phyloP scores from a whole-genome alignment of 2,113 vertebrate species.

The Oryzias celebensis region DNA sequence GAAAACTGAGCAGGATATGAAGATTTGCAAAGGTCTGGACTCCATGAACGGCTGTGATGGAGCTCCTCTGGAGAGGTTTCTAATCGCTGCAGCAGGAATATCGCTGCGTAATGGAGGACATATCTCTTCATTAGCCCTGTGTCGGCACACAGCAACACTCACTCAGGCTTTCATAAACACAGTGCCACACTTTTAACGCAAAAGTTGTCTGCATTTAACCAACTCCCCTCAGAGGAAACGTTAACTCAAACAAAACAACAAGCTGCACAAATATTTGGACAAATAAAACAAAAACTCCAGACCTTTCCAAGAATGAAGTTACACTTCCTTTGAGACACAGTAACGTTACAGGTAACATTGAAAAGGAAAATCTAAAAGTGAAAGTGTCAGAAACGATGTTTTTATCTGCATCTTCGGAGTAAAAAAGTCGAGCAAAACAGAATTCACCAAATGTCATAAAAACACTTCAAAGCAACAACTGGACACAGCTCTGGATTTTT shows the following conservation, averaged over 20 bases:
- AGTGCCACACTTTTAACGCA: conserved; percentile 63
- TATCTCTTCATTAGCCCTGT: conserved; percentile 78
- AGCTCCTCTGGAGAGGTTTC: conserved; percentile 71
- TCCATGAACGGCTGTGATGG: conserved; percentile 69
- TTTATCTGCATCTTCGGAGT: too few relatives aligned
- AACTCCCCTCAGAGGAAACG: conserved; percentile 51
- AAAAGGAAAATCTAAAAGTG: too few relatives aligned
- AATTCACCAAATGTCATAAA: too few relatives aligned
- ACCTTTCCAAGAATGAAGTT: too few relatives aligned
- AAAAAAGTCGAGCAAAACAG: too few relatives aligned
- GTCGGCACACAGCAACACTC: conserved; percentile 63
- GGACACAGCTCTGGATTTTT: too few relatives aligned
- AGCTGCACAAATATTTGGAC: conserved; percentile 32
- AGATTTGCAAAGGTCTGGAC: conserved; percentile 74
- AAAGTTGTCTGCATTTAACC: conserved; percentile 68
- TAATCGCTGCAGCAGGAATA: conserved; percentile 73
- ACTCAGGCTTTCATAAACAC: conserved; percentile 68
- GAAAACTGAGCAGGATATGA: conserved; percentile 76
- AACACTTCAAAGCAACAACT: too few relatives aligned
- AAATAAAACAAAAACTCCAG: too few relatives aligned
- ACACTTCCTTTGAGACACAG: too few relatives aligned
- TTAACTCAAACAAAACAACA: conserved; percentile 62
- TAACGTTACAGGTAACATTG: too few relatives aligned
- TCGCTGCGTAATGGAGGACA: conserved; percentile 73
- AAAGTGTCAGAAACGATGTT: too few relatives aligned